Evolutionary conservation across 2,888 invertebrate species (phyloP).

Genomic region (Rotaria sp.): DNA sequence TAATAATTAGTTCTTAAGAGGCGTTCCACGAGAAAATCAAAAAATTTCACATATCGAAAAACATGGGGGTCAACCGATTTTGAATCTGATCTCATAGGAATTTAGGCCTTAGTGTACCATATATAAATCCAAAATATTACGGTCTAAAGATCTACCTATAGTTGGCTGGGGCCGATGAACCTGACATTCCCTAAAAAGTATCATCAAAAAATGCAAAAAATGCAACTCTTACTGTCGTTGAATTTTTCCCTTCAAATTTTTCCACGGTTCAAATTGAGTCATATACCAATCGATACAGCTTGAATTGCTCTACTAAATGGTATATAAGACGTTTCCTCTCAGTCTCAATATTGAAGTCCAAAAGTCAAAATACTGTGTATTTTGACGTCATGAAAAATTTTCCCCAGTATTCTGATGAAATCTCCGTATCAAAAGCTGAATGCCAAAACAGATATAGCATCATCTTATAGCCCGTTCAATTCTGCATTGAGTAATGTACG

Average conservation of each 20-base stretch:
- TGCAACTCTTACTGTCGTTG: neutral
- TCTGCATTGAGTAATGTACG: too few species aligned
- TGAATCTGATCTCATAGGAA: neutral
- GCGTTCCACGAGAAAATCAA: neutral
- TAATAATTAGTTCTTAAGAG: too few species aligned
- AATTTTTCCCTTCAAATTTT: neutral
- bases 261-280: neutral
- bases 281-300: too few species aligned
- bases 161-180: neutral
- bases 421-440: too few species aligned
- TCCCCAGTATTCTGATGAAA: too few species aligned
- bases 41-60: neutral
- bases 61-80: neutral
- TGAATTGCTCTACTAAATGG: too few species aligned
- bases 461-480: too few species aligned
- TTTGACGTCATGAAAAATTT: too few species aligned
- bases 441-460: too few species aligned
- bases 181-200: neutral
- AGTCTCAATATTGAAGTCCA: too few species aligned
- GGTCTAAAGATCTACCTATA: neutral
- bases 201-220: neutral
- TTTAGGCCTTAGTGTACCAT: neutral
- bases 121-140: neutral
- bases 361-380: too few species aligned
- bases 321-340: too few species aligned